Base-by-base conservation (phyloP, 2,797 vertebrate genomes). In the Glyptemys insculpta region DNA sequence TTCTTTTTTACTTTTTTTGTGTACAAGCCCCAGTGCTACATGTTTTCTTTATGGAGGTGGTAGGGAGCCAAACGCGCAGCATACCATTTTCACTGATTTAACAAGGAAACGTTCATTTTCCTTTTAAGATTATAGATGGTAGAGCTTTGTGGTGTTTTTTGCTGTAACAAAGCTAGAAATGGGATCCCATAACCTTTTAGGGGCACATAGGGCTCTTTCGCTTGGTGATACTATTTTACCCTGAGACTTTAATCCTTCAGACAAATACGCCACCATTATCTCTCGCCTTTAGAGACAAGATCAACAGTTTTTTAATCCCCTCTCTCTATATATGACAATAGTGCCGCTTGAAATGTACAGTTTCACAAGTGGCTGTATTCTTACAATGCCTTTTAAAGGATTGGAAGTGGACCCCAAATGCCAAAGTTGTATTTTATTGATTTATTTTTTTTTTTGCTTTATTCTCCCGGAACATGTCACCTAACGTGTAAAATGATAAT, bases 81-180 rank as follows among this genome's bases (percentile, higher is more conserved):
- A 50, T 47, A 82, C 31, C 25, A 27, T 93, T 96, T 92, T 91
- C 87, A 79, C 44, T 92, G 86, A 95, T 44, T 95, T 89, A 94
- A 88, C 89, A 89, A 96, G 93, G 96, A 97, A 97, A 93, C 76
- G 57, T 57, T 89, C 34, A 31, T 82, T 97, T 97, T 94, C 95
- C 81, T 74, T 94, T 94, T 34, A 54, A 90, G 93, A 96, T 95
- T 96, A 94, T 29, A 78, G 19, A 88, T 19, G 41, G 74, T 2
- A n/a, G 88, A 95, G 8, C 5, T 3, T 80, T 91, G 87, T 59
- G 29, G 68, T 91, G n/a, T 92, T n/a, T 83, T 95, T 52, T 92
- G 5, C 52, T 93, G 83, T 18, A 89, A 94, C 65, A 85, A 95
- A 92, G 54, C 15, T 44, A 54, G 74, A 94, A 88, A 18, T 88